phyloP scores from a whole-genome alignment of 2,888 invertebrate genomes.

The Chromoteleia sp. region DNA sequence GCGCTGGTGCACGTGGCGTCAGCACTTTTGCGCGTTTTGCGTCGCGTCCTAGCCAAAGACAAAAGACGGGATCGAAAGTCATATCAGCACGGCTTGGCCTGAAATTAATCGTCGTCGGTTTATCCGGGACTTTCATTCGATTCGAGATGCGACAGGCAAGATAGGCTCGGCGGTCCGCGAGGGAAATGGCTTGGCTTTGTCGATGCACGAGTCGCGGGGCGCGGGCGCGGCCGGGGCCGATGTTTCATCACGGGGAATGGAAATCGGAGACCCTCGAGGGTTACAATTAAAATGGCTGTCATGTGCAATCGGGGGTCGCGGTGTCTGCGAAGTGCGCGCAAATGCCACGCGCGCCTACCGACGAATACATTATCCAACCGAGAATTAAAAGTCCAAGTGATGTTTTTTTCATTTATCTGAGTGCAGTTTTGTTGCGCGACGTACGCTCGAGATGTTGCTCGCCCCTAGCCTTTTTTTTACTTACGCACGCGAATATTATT shows the following conservation, averaged over 20 bases:
- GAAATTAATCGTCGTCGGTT: constrained; percentile 79
- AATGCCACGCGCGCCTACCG: constrained; percentile 39
- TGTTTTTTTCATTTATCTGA: constrained; percentile 58
- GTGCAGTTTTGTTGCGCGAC: constrained; percentile 38
- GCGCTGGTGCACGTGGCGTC: constrained; percentile 34
- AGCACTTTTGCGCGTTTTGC: constrained; percentile 36
- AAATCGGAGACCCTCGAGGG: constrained; percentile 78
- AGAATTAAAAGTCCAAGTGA: constrained; percentile 59
- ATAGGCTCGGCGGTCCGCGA: constrained; percentile 72
- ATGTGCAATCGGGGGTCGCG: constrained; percentile 75
- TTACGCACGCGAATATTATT: constrained; percentile 22
- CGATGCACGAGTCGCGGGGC: constrained; percentile 43
- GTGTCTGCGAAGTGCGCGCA: constrained; percentile 58
- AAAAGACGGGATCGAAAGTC: constrained; percentile 64
- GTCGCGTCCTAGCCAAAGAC: constrained; percentile 44
- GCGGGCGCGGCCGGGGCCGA: constrained; percentile 61
- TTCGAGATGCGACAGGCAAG: constrained; percentile 81
- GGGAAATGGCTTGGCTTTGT: constrained; percentile 59
- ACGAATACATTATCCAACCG: constrained; percentile 56
- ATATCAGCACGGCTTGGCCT: constrained; percentile 74
- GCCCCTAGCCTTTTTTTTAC: constrained; percentile 26
- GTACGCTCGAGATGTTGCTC: too few relatives aligned
- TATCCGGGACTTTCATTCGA: constrained; percentile 79
- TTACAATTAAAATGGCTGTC: constrained; percentile 83
- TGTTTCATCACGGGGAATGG: constrained; percentile 76